Conservation (phyloP, 2,113 vertebrate species). For the Ptychochromis oligacanthus region DNA sequence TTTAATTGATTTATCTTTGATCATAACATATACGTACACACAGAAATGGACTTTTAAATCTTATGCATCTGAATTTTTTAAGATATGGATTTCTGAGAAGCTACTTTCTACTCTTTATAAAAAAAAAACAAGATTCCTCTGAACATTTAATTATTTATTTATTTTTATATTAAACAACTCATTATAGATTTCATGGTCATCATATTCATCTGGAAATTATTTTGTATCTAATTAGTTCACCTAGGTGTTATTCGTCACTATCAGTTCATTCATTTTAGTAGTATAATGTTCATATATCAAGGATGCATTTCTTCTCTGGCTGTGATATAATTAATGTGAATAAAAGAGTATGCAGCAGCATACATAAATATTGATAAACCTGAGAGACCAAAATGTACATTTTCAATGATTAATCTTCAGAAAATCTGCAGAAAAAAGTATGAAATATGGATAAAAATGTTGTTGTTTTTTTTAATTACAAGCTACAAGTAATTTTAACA, state of each 20-base stretch:
- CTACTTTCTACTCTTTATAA: background rate
- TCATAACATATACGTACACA: constrained; percentile 15
- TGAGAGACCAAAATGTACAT: constrained; percentile 9
- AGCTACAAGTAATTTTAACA: background rate
- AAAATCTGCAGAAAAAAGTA: constrained; percentile 26
- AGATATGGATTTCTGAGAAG: background rate
- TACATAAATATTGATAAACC: background rate
- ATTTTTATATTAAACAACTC: background rate
- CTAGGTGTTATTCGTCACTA: background rate
- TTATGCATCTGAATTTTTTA: background rate
- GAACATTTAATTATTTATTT: background rate
- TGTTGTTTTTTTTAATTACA: background rate
- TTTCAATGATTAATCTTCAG: constrained; percentile 7
- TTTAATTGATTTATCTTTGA: constrained; percentile 42
- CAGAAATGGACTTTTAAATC: background rate
- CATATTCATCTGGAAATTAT: background rate
- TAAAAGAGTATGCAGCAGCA: background rate
- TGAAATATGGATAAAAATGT: background rate
- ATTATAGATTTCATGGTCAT: background rate
- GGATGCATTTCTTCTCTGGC: background rate
- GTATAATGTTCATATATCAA: background rate
- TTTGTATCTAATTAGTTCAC: constrained; percentile 2
- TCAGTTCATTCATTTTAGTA: background rate
- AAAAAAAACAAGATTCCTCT: background rate
- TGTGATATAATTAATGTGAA: constrained; percentile 21